A percentile compares a stretch with the other conserved stretches of the same genome.
Evolutionary conservation across 1,140 invertebrate species (phyloP).

Genomic region (Drosophila arawakana): DNA sequence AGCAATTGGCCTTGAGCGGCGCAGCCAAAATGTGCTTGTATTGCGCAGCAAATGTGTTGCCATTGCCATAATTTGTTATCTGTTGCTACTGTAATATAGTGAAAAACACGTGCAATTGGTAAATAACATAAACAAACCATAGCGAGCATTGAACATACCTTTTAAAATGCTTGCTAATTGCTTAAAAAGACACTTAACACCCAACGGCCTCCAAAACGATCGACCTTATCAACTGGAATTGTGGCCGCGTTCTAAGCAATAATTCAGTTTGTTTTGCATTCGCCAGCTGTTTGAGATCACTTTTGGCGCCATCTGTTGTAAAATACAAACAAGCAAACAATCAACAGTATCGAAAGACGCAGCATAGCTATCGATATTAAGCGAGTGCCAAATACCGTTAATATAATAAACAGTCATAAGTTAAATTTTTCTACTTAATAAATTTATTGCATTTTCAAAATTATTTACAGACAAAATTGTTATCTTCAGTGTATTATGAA

Average conservation of each 20-base stretch:
- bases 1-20: constrained; percentile 28
- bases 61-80: constrained; percentile 48
- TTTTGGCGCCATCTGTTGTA: constrained; percentile 29
- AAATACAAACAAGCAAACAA: neutral
- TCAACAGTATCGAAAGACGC: neutral
- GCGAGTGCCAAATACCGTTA: too few species aligned
- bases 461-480: neutral
- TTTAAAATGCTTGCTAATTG: constrained; percentile 26
- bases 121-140: neutral
- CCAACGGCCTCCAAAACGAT: constrained; percentile 30
- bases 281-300: constrained; percentile 45
- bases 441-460: too few species aligned
- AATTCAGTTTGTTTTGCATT: constrained; percentile 48
- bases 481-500: too few species aligned
- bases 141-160: constrained; percentile 25
- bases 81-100: neutral
- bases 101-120: neutral
- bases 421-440: too few species aligned
- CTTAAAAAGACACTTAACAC: constrained; percentile 17
- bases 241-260: constrained; percentile 37
- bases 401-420: too few species aligned
- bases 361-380: constrained; percentile 5
- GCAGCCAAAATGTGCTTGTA: constrained; percentile 59
- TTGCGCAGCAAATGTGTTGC: constrained; percentile 71
- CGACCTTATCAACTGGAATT: constrained; percentile 43